These are phyloP conservation scores for Pimephales promelas DNA, from an alignment of 2,113 vertebrate species.

Conservation along the genomic window DNA sequence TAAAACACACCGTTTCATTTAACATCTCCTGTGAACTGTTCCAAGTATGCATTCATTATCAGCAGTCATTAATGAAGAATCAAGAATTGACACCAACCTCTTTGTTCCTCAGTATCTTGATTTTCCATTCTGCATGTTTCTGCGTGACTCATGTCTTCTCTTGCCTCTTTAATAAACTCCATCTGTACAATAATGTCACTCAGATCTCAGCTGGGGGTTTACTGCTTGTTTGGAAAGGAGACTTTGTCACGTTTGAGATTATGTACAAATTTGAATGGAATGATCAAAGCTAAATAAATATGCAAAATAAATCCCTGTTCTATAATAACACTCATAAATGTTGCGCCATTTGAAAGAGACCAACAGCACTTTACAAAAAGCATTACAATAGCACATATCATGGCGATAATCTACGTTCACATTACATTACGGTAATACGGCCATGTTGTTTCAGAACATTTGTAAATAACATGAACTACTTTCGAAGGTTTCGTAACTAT, in stretches of 20 bases:
- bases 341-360: not conserved
- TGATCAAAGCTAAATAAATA: not conserved
- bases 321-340: not conserved
- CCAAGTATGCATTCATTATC: not conserved
- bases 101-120: not conserved
- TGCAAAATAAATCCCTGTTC: not conserved
- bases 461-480: not conserved
- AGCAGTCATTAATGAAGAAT: not conserved
- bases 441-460: not conserved
- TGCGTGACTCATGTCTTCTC: not conserved
- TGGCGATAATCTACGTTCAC: not conserved
- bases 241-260: not conserved
- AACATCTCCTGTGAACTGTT: not conserved
- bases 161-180: not conserved
- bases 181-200: not conserved
- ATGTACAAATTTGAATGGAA: not conserved
- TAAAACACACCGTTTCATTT: not conserved
- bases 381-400: not conserved
- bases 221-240: not conserved
- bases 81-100: not conserved
- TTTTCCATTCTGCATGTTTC: not conserved
- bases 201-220: not conserved
- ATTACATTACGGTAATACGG: not conserved
- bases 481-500: not conserved
- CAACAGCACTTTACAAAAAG: not conserved